These are phyloP conservation scores for Tragelaphus scriptus DNA, from an alignment of 2,113 vertebrate species.

Conservation along the genomic window DNA sequence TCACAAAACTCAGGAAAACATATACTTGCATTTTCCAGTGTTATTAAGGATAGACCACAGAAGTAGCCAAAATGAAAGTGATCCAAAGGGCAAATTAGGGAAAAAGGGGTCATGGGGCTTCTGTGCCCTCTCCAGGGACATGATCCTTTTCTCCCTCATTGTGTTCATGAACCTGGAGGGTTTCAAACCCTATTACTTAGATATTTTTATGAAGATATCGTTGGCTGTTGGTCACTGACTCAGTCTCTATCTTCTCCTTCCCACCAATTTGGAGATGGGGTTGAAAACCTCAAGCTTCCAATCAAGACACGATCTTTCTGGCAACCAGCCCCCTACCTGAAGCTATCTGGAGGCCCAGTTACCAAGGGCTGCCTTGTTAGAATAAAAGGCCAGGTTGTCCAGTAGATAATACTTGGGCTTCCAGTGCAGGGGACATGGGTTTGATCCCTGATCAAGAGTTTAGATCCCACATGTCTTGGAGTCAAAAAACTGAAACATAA, in stretches of 20 bases:
- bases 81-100: accelerated
- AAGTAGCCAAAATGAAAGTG: background rate
- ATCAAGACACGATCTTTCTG: background rate
- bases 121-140: accelerated
- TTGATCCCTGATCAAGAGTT: background rate
- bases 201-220: background rate
- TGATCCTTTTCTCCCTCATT: background rate
- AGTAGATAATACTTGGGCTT: background rate
- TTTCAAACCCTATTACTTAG: background rate
- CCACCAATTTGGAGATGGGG: accelerated
- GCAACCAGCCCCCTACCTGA: background rate
- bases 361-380: background rate
- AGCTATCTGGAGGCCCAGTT: background rate
- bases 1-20: background rate
- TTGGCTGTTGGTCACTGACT: background rate
- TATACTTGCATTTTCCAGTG: background rate
- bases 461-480: background rate
- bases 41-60: background rate
- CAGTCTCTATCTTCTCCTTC: background rate
- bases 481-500: background rate
- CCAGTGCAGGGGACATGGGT: background rate
- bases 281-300: background rate
- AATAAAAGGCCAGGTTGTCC: background rate
- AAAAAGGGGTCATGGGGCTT: no score
- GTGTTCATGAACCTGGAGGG: background rate